Conservation (phyloP, 2,113 vertebrate species). For the Solenodon paradoxus region DNA sequence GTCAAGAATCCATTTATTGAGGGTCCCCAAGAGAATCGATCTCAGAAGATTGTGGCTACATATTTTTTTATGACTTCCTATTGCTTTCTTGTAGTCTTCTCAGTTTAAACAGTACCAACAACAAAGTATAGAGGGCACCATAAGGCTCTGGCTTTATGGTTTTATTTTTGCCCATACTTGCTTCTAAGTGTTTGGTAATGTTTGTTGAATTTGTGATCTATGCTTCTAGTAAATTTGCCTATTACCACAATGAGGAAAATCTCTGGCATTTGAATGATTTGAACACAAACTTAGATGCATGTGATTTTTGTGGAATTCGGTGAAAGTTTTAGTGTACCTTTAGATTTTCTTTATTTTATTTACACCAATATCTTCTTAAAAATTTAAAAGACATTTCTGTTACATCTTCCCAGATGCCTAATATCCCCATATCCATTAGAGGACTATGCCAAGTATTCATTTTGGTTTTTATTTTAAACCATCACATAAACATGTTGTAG, state of each 20-base stretch:
- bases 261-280: not conserved
- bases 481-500: constrained; percentile 30
- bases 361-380: not conserved
- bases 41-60: constrained; percentile 42
- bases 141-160: not conserved
- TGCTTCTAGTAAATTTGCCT: not conserved
- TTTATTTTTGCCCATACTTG: constrained; percentile 47
- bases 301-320: not conserved
- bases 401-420: constrained; percentile 3
- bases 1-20: constrained; percentile 65
- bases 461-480: constrained; percentile 43
- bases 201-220: constrained; percentile 33
- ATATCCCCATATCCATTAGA: constrained; percentile 27
- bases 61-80: constrained; percentile 56
- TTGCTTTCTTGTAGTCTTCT: constrained; percentile 54
- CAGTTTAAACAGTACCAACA: constrained; percentile 49
- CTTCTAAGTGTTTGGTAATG: constrained; percentile 8
- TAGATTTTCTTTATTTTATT: constrained; percentile 51
- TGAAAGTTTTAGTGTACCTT: constrained; percentile 13
- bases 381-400: constrained; percentile 3
- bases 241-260: not conserved
- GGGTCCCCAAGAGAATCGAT: constrained; percentile 48
- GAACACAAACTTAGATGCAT: not conserved
- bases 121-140: not conserved
- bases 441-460: constrained; percentile 33